Percentiles rank a stretch among this genome's conserved stretches.
Evolutionary conservation across 2,113 vertebrate species (phyloP).

Genomic region (Poicephalus gulielmi): DNA sequence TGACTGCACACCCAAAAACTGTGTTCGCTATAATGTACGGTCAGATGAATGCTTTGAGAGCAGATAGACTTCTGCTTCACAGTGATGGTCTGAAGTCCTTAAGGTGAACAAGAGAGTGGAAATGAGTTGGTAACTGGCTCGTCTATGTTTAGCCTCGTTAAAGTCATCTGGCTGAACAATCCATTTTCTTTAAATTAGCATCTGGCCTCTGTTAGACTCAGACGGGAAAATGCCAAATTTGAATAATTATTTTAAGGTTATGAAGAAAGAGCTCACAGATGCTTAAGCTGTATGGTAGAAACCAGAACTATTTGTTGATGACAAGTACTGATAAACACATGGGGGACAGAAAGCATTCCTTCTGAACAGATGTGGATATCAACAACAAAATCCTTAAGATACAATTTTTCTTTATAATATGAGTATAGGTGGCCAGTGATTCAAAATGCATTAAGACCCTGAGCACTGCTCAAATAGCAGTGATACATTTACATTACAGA

Average conservation of each 20-base stretch:
- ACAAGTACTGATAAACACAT: background rate
- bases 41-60: background rate
- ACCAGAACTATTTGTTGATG: slow-evolving; percentile 7
- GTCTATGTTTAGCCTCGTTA: background rate
- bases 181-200: background rate
- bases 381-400: background rate
- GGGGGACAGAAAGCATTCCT: background rate
- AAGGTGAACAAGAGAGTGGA: background rate
- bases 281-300: background rate
- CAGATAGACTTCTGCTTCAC: background rate
- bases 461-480: background rate
- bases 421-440: background rate
- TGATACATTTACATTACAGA: background rate
- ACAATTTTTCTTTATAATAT: background rate
- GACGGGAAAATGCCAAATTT: background rate
- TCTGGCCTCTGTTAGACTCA: background rate
- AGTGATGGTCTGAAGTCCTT: background rate
- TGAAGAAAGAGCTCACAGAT: background rate
- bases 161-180: background rate
- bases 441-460: background rate
- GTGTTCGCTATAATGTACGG: background rate
- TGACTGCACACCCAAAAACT: slow-evolving; percentile 23
- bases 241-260: slow-evolving; percentile 31
- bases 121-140: background rate
- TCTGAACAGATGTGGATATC: background rate